Evolutionary conservation across 1,140 invertebrate species (phyloP).

Genomic region (Drosophila elegans): DNA sequence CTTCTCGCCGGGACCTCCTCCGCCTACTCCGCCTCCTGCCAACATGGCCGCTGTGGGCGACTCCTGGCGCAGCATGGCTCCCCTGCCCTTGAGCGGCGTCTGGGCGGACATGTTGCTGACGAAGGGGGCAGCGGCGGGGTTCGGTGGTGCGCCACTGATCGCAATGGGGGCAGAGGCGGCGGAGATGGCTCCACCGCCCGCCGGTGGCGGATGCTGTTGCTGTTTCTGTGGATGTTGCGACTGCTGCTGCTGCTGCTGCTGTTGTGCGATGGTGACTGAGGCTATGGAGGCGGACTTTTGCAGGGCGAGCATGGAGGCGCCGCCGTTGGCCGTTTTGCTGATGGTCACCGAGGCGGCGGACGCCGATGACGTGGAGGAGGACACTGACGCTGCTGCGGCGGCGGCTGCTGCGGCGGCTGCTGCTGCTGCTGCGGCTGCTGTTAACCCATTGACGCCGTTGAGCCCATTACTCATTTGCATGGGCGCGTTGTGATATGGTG

Average conservation of each 20-base stretch:
- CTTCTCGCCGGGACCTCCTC: slow-evolving; percentile 67
- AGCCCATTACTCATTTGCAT: slow-evolving; percentile 75
- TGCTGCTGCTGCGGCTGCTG: slow-evolving; percentile 61
- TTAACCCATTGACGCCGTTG: slow-evolving; percentile 79
- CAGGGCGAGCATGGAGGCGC: slow-evolving; percentile 69
- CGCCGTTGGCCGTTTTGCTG: slow-evolving; percentile 67
- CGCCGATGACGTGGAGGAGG: slow-evolving; percentile 49
- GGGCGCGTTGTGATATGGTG: slow-evolving; percentile 76
- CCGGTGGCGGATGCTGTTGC: slow-evolving; percentile 47
- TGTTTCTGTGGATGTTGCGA: slow-evolving; percentile 60
- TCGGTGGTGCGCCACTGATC: slow-evolving; percentile 69
- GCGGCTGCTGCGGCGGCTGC: slow-evolving; percentile 58
- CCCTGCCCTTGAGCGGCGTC: slow-evolving; percentile 73
- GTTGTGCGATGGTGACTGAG: slow-evolving; percentile 68
- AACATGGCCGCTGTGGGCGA: slow-evolving; percentile 70
- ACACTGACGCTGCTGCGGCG: slow-evolving; percentile 24
- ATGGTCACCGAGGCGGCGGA: slow-evolving; percentile 54
- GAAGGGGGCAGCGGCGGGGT: slow-evolving; percentile 67
- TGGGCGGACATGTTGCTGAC: slow-evolving; percentile 67
- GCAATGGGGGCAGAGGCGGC: slow-evolving; percentile 66
- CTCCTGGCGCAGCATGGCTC: slow-evolving; percentile 72
- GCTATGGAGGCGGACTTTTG: slow-evolving; percentile 69
- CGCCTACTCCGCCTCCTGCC: slow-evolving; percentile 43
- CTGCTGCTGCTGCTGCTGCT: slow-evolving; percentile 47
- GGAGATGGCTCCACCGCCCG: slow-evolving; percentile 41